Evolutionary conservation across 1,140 invertebrate species (phyloP), one percentile per base, ranked within the genome.

Genomic region (Formica selysi): DNA sequence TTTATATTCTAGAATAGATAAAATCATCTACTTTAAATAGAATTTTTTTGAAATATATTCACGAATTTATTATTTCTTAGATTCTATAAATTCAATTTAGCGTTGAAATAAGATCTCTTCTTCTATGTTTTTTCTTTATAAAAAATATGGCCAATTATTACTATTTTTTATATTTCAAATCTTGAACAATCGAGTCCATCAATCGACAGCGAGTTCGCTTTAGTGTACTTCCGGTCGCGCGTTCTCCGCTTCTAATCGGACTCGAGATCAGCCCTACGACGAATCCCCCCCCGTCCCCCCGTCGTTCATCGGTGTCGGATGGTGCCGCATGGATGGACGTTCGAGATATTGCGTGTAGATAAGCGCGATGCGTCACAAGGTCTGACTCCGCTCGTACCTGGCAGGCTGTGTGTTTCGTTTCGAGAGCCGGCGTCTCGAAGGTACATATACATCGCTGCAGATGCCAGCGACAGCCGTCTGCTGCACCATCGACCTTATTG

Each of bases 401-500:
- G 68, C 79, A 71, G 38, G 57, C 48, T n/a, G 29, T 87, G 22
- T 32, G 61, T 70, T 51, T 71, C 68, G 68, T 54, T 57, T 48
- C 65, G n/a, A 70, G 62, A 22, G 90, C 90, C 91, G 90, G 68
- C 67, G 54, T 83, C 54, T 67, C 67, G n/a, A 51, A 73, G 48
- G 80, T 85, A 44, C n/a, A 68, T 38, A 22, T 48, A 22, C 8
- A 54, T 41, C 13, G 29, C 54, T 32, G 65, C 90, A 92, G 91
- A 91, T 91, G 92, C 89, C 93, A 86, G 81, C 79, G 79, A 81
- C 73, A 48, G 79, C 59, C 73, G 65, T 71, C 61, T 74, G 85
- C 44, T 11, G 41, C 73, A 74, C 65, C 78, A 64, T 83, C 92
- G 87, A 86, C 86, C 88, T 93, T 94, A 94, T 94, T 94, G 93